Evolutionary conservation across 2,888 invertebrate genomes (phyloP), one percentile per base, ranked within the genome.

Genomic region (Atrina japonica): DNA sequence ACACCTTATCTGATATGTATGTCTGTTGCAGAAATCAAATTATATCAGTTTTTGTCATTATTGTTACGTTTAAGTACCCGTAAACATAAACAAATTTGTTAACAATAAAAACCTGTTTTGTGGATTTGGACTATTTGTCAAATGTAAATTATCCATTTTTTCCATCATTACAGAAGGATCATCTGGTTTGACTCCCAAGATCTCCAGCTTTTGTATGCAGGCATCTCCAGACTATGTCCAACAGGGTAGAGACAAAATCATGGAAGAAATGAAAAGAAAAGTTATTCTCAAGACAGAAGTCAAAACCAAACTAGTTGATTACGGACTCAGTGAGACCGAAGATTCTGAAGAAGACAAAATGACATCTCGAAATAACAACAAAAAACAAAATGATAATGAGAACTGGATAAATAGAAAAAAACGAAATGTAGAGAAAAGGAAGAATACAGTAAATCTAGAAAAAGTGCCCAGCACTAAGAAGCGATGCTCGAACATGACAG

Each of bases 251-350:
- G 29, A 53, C 29, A 53, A 21, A 53, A 29, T 30, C 29, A n/a
- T 18, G 35, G 18, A 53, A 53, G 30, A 53, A 53, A n/a, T 14
- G 16, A 3, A 53, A n/a, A n/a, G n/a, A n/a, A n/a, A n/a, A n/a
- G n/a, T n/a, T n/a, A n/a, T n/a, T n/a, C n/a, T 35, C 11, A 7
- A 11, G 1, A 18, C 9, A 18, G 40, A 40, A 5, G 6, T 35
- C 11, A 56, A 30, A 25, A 56, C 50, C 14, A 64, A 64, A 41
- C 41, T 64, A 18, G 63, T 64, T 18, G 63, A 64, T 23, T 64
- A 64, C 41, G 63, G 40, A 18, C 25, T 52, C 16, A 41, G 40
- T 41, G 63, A 64, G n/a, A 64, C 52, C n/a, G 43, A 14, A 0
- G 25, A 40, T 7, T 41, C 43, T 9, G 25, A n/a, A 23, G 27